Base-by-base conservation (phyloP, 2,888 invertebrate species). In the Nomada ruficornis region DNA sequence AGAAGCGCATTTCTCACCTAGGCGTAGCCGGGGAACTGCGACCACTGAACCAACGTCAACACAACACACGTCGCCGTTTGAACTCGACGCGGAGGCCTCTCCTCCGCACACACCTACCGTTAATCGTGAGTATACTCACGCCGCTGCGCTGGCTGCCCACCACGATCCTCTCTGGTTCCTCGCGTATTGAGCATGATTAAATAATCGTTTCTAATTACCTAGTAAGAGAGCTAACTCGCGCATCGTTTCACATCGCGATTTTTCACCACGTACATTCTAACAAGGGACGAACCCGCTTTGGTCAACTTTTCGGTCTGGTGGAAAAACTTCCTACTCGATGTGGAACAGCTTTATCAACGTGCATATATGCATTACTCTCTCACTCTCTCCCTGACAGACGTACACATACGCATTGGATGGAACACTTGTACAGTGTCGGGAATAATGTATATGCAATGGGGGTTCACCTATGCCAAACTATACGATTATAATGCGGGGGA, bases 171-270 rank as follows among this genome's bases (percentile, higher is more conserved):
- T 79, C 75, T 71, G 75, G 74, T 87, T 72, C 86, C 79, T 86
- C 86, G 86, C 88, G 84, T 89, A 90, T 91, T 90, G 85, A 80
- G 78, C 91, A 89, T 91, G 90, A 91, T 91, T 90, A 89, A 90
- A 89, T 91, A 90, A 91, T 90, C 90, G 85, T 80, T 36, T 80
- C 83, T 90, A 90, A 91, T 90, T 90, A 84, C 74, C 80, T 77
- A 75, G 78, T 44, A 73, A 76, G 23, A 67, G 70, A 79, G 71
- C 75, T 54, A 79, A 73, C 82, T 82, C 70, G 73, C 82, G 79
- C 73, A 81, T 83, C 64, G 70, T 71, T 54, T 70, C 81, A 74
- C 78, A 67, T 84, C 72, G 74, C 70, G 59, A 52, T 70, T 69
- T 81, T 71, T 81, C 52, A 15, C 36, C 36, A 36, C 36, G 36